Conservation (phyloP, 2,113 vertebrate species). For the Dolichallabes microphthalmus region DNA sequence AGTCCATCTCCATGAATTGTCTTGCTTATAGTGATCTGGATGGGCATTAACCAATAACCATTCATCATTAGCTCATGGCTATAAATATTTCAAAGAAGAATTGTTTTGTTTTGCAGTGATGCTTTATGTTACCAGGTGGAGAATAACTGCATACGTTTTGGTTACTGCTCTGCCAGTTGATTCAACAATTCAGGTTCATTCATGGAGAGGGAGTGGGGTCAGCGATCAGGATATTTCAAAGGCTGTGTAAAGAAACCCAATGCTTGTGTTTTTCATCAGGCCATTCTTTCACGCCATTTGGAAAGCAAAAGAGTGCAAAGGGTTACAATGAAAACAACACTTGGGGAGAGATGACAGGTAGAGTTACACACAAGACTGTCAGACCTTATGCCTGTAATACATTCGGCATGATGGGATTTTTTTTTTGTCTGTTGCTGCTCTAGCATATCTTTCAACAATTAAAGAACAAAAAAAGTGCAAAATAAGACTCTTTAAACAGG, state of each 20-base stretch:
- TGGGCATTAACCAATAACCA: neutral
- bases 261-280: conserved; percentile 49
- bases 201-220: conserved; percentile 17
- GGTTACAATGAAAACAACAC: conserved; percentile 48
- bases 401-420: conserved; percentile 44
- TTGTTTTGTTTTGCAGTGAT: neutral
- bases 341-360: conserved; percentile 50
- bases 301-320: conserved; percentile 44
- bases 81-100: neutral
- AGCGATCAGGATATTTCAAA: conserved; percentile 5
- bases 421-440: neutral
- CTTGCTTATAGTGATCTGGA: neutral
- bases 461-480: neutral
- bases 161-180: neutral
- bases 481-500: neutral
- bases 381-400: conserved; percentile 37
- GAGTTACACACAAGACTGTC: conserved; percentile 48
- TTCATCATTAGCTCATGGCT: neutral
- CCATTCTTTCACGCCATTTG: conserved; percentile 51
- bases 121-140: neutral
- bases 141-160: too few relatives aligned
- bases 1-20: neutral
- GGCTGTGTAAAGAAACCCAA: conserved; percentile 24
- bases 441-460: neutral
- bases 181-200: conserved; percentile 36